Conservation (phyloP, 2,888 invertebrate genomes). For the Timema podura region DNA sequence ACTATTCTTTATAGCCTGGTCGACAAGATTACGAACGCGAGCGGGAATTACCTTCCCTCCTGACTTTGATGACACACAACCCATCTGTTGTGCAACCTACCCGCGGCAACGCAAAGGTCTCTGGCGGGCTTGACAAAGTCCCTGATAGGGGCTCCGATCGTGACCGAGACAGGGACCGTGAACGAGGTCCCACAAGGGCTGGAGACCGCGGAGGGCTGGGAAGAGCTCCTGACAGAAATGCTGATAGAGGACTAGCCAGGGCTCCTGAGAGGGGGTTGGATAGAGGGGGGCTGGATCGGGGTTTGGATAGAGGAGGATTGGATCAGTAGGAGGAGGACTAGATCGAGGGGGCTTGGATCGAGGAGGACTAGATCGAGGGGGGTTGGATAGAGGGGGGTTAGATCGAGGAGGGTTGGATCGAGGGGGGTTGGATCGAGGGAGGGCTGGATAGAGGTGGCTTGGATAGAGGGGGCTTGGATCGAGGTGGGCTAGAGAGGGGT, state of each 20-base stretch:
- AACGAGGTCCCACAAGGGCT: conserved; percentile 7
- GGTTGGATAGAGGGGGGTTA: conserved; percentile 34
- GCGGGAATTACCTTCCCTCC: conserved; percentile 31
- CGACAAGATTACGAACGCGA: conserved; percentile 22
- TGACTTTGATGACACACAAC: conserved; percentile 31
- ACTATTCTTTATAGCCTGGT: too few relatives aligned
- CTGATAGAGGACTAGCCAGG: conserved; percentile 24
- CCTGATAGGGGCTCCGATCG: conserved; percentile 35
- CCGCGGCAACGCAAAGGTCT: conserved; percentile 35
- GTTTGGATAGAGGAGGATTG: conserved; percentile 20
- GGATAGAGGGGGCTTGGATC: conserved; percentile 18
- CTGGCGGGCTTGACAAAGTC: conserved; percentile 20
- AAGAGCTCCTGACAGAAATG: conserved; percentile 16
- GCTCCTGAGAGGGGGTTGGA: conserved; percentile 20
- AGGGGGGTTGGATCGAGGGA: conserved; percentile 22
- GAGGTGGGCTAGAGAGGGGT: conserved; percentile 25
- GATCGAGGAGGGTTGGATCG: conserved; percentile 36
- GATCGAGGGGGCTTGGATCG: conserved; percentile 41
- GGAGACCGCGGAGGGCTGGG: conserved; percentile 20
- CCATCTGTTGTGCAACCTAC: conserved; percentile 32
- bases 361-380: conserved; percentile 38
- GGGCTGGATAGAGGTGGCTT: conserved; percentile 21
- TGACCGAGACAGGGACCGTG: conserved; percentile 41
- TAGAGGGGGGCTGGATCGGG: conserved; percentile 8
- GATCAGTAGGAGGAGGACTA: conserved; percentile 23